Base-by-base conservation (phyloP, 2,888 invertebrate species). In the Boloria euphrosyne region DNA sequence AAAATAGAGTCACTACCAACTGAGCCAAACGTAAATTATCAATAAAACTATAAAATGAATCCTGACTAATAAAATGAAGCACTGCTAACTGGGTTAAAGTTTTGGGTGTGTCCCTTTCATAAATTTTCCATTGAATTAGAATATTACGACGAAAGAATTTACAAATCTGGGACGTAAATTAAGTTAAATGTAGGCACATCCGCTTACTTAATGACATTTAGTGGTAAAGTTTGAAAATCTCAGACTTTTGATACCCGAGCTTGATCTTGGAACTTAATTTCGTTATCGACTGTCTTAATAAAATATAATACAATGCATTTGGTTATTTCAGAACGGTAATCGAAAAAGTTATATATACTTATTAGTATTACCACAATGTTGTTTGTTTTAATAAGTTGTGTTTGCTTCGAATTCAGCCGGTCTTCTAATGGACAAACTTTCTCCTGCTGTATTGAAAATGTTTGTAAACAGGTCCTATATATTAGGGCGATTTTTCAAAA, bases 121-220 rank as follows among this genome's bases (percentile, higher is more conserved):
- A 66, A 66, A 57, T 46, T 57, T 51, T 57, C 16, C 55, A 46
- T 13, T 55, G 51, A 62, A 46, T 66, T 46, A 55, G 18, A 55
- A 18, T 31, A 13, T 10, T 10, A 10, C 13, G 50, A 47, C 27
- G n/a, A 61, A 60, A 22, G 38, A 58, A 66, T 62, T 54, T 49
- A 60, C 31, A 44, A 57, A 64, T 51, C 58, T 58, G 51, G 31
- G 17, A 64, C 51, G 58, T 46, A 57, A 64, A 46, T 58, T 52
- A 52, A 57, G 13, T 64, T 64, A 51, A 64, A 64, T 57, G 64
- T 58, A 58, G 57, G 47, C 57, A 57, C 57, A 64, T 58, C 57
- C 31, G 17, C 51, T 64, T 27, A 58, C 46, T 17, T 51, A 51
- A 64, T 27, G 57, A 46, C 50, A 31, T 64, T 43, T 51, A 43